Evolutionary conservation across 2,797 vertebrate genomes (phyloP).

Genomic region (Champsocephalus esox): DNA sequence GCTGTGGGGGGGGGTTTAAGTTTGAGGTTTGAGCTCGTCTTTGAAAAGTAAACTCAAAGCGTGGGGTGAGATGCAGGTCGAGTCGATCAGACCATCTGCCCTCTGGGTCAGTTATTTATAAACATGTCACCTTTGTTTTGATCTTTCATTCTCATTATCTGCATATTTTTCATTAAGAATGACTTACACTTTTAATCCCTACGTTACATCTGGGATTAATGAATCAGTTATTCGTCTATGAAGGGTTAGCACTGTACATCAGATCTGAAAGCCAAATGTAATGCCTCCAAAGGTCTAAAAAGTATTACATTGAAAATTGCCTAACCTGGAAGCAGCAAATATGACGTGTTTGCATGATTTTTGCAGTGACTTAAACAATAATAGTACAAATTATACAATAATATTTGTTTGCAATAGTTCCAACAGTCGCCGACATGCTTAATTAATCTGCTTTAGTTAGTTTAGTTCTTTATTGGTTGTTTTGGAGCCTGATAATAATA

Average conservation of each 20-base stretch:
- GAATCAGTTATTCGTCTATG: not conserved
- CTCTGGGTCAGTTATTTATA: no score
- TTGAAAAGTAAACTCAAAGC: constrained; percentile 28
- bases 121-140: not conserved
- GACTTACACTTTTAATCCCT: not conserved
- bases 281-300: not conserved
- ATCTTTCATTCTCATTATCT: not conserved
- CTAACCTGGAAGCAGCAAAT: not conserved
- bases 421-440: not conserved
- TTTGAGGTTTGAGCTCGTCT: constrained; percentile 4
- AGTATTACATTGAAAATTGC: not conserved
- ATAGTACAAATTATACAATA: no score
- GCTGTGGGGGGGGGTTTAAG: not conserved
- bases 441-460: not conserved
- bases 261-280: no score
- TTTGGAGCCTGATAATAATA: not conserved
- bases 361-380: not conserved
- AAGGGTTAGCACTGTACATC: not conserved
- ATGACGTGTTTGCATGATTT: not conserved
- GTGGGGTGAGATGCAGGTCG: constrained; percentile 31
- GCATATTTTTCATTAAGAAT: not conserved
- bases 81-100: constrained; percentile 23
- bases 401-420: no score
- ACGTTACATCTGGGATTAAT: not conserved
- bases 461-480: no score